Percentiles rank a stretch among this genome's conserved stretches.
phyloP scores from a whole-genome alignment of 2,888 invertebrate genomes.

The Stomorhina lunata region DNA sequence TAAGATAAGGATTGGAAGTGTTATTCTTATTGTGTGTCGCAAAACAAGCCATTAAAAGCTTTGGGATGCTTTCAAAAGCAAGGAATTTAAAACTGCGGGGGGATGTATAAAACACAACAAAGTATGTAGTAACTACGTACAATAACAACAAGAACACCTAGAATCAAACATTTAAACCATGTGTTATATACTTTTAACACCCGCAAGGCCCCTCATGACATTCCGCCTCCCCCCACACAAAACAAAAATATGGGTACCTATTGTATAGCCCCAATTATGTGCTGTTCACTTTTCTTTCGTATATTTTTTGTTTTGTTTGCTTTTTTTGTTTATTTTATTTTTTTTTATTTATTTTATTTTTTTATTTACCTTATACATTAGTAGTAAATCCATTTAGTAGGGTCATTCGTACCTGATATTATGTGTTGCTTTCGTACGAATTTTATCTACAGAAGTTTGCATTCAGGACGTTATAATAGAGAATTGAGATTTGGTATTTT shows the following conservation, averaged over 20 bases:
- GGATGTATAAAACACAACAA: neutral
- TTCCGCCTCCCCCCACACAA: too few relatives aligned
- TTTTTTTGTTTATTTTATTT: too few relatives aligned
- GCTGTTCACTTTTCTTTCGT: neutral
- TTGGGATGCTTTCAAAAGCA: too few relatives aligned
- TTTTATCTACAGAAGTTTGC: neutral
- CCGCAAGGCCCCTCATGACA: neutral
- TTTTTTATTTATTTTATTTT: neutral
- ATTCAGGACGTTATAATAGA: too few relatives aligned
- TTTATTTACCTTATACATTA: neutral
- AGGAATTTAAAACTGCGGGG: too few relatives aligned
- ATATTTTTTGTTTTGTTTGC: neutral
- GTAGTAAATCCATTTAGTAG: conserved; percentile 27
- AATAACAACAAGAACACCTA: neutral
- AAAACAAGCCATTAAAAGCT: too few relatives aligned
- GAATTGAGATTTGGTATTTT: too few relatives aligned
- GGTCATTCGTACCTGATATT: conserved; percentile 24
- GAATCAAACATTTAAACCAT: neutral
- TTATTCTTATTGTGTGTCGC: too few relatives aligned
- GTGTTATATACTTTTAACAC: neutral
- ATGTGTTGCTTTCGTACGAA: neutral
- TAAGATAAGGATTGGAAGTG: too few relatives aligned
- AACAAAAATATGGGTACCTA: too few relatives aligned
- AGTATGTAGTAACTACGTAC: too few relatives aligned
- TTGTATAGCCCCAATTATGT: neutral